phyloP scores from a whole-genome alignment of 2,888 invertebrate genomes.

The Polydesmus complanatus region DNA sequence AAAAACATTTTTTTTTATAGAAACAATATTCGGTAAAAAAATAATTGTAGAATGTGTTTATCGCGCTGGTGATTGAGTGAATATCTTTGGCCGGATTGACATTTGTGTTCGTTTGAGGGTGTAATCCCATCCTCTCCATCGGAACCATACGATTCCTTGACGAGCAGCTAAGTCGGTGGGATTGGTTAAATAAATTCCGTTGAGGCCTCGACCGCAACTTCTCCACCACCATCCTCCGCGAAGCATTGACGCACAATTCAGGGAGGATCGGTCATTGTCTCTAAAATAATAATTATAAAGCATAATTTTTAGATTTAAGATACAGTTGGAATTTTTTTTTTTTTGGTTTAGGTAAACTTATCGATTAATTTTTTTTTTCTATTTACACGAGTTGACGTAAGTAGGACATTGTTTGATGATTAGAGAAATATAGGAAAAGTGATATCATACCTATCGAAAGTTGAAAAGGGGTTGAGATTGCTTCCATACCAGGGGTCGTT shows the following conservation, averaged over 20 bases:
- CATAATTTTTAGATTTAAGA: neutral
- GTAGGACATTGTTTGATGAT: neutral
- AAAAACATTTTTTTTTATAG: neutral
- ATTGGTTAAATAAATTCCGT: slow-evolving; percentile 75
- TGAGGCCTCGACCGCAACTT: slow-evolving; percentile 76
- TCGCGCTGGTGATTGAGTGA: neutral
- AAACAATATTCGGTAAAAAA: neutral
- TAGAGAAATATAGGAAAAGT: neutral
- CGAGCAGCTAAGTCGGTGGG: slow-evolving; percentile 69
- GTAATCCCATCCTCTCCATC: slow-evolving; percentile 91
- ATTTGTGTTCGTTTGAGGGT: slow-evolving; percentile 74
- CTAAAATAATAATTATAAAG: slow-evolving; percentile 34
- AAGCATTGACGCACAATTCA: slow-evolving; percentile 84
- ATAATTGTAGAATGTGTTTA: neutral
- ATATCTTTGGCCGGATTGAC: slow-evolving; percentile 67
- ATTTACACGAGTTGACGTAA: neutral
- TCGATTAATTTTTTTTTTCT: neutral
- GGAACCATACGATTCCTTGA: slow-evolving; percentile 89
- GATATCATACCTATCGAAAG: slow-evolving; percentile 63
- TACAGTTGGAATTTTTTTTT: neutral
- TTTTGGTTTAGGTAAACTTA: neutral
- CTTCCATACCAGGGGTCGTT: slow-evolving; percentile 91
- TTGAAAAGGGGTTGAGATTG: slow-evolving; percentile 84
- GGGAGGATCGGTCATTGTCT: slow-evolving; percentile 76
- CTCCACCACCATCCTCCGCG: slow-evolving; percentile 96